Base-by-base conservation (phyloP, 1,140 invertebrate species). In the Solen grandis region DNA sequence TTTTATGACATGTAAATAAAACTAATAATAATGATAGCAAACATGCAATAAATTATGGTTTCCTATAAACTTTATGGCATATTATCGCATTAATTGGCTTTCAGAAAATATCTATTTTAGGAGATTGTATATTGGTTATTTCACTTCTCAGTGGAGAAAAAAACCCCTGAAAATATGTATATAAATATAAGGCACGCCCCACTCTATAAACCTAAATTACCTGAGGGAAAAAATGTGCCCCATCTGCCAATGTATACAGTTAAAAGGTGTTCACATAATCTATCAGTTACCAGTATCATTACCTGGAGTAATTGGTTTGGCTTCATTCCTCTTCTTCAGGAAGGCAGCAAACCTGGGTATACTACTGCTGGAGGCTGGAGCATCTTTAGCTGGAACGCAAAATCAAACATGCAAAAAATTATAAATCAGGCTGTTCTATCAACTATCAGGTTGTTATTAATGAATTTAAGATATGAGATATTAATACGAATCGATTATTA, bases 261-360 rank as follows among this genome's bases (percentile, higher is more conserved):
- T 46, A 10, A 46, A 46, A 10, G 41, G 8, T 46, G 8, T 10
- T 46, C 41, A 19, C 41, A 46, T 46, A 46, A 10, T 19, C 19
- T 46, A 10, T 46, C n/a, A n/a, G 41, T 46, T 8, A 46, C 41
- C 41, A 46, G 19, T 46, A 46, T 46, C 8, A 54, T 31, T 85
- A 88, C 89, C 89, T 84, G 89, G 89, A 14, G 89, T 89, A 13
- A 86, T 54, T 13, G 85, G 77, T 57, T 87, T 90, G 19, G 63
- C 59, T 36, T 86, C 85, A 36, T 84, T 50, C 50, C 85, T 86
- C 31, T 83, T 90, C 60, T 86, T 86, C 29, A 83, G 81, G 72
- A 87, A 90, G 8, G 85, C 87, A 29, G 85, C 85, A 85, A 89
- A 90, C 38, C 89, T 73, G 14, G 89, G 89, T 66, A 90, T 90